Conservation (phyloP, 2,797 vertebrate species). For the Hippocampus kuda region DNA sequence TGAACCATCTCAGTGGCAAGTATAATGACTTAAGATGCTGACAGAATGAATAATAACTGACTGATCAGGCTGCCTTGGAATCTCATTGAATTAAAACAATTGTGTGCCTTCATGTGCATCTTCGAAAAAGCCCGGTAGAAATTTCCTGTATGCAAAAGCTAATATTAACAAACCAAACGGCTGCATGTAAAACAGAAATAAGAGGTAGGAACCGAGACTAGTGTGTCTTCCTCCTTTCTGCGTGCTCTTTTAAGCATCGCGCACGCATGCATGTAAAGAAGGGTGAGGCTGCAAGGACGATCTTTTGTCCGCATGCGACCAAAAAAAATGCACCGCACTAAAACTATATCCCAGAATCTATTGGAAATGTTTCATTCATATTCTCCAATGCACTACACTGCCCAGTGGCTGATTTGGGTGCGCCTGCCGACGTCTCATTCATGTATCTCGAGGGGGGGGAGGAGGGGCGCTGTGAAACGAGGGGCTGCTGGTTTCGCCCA, state of each 20-base stretch:
- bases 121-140: background rate
- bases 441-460: conserved; percentile 31
- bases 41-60: background rate
- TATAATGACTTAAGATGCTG: background rate
- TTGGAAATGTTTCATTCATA: conserved; percentile 36
- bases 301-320: background rate
- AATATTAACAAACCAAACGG: background rate
- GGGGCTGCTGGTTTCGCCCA: conserved; percentile 28
- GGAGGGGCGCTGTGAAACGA: background rate
- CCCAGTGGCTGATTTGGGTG: conserved; percentile 51
- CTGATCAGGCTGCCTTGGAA: conserved; percentile 4
- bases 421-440: conserved; percentile 52
- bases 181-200: background rate
- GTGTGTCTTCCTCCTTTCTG: background rate
- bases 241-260: background rate
- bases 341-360: background rate
- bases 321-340: background rate
- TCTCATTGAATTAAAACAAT: background rate
- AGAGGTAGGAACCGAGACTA: background rate
- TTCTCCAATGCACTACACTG: conserved; percentile 35
- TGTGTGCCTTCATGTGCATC: conserved; percentile 1
- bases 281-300: conserved; percentile 3
- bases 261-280: background rate
- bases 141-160: background rate
- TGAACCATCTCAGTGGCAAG: background rate